phyloP scores from a whole-genome alignment of 2,113 vertebrate species.

The Acrocephalus kingi region DNA sequence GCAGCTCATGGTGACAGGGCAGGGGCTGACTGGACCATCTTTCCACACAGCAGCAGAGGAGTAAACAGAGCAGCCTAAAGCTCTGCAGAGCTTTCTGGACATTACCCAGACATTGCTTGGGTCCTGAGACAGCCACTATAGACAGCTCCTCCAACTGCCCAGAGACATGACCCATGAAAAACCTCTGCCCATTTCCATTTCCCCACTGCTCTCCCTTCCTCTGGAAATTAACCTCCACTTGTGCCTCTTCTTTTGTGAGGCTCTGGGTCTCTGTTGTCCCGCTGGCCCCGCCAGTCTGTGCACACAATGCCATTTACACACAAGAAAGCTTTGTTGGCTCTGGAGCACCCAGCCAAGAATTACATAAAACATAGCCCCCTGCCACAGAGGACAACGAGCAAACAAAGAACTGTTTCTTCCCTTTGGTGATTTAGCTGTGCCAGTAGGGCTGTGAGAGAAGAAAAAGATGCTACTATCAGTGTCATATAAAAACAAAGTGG shows the following conservation, averaged over 20 bases:
- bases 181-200: background rate
- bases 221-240: background rate
- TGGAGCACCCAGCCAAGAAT: conserved; percentile 56
- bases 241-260: background rate
- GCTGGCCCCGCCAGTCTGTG: background rate
- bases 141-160: background rate
- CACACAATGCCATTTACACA: background rate
- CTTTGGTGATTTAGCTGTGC: conserved; percentile 7
- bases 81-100: background rate
- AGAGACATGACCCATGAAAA: background rate
- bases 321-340: conserved; percentile 60
- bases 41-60: background rate
- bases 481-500: background rate
- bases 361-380: conserved; percentile 59
- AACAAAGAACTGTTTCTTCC: conserved; percentile 62
- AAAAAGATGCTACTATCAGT: conserved; percentile 22
- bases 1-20: background rate
- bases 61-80: background rate
- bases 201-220: background rate
- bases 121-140: background rate
- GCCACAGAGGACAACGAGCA: conserved; percentile 1
- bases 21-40: background rate
- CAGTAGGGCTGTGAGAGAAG: background rate
- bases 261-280: background rate
- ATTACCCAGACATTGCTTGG: background rate